Evolutionary conservation across 2,113 vertebrate genomes (phyloP).

Genomic region (Synchiropus splendidus): DNA sequence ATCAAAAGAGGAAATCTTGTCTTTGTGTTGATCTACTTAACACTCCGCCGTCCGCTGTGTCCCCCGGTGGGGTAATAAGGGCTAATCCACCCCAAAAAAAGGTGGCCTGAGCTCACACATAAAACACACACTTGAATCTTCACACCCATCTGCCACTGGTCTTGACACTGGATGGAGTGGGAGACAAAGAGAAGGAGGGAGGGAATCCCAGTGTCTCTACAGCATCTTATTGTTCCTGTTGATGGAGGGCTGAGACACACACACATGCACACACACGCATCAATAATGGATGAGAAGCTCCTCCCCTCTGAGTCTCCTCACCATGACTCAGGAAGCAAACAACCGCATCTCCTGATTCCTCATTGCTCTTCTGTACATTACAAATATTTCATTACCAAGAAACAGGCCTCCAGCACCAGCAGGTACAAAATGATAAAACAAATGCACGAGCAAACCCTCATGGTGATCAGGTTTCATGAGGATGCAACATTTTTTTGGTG

Average conservation of each 20-base stretch:
- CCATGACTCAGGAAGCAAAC: slow-evolving; percentile 40
- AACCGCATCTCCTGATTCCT: slow-evolving; percentile 8
- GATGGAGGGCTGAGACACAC: slow-evolving; percentile 9
- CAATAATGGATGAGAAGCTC: slow-evolving; percentile 49
- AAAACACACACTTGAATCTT: slow-evolving; percentile 17
- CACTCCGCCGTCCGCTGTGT: slow-evolving; percentile 10
- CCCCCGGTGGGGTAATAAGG: slow-evolving; percentile 65
- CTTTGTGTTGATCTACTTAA: slow-evolving; percentile 47
- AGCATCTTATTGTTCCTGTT: slow-evolving; percentile 31
- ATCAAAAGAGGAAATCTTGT: slow-evolving; percentile 40
- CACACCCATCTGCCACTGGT: slow-evolving; percentile 31
- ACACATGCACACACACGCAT: slow-evolving; percentile 14
- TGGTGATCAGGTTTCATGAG: no score
- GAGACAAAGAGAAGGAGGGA: slow-evolving; percentile 31
- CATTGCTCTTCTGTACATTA: not conserved
- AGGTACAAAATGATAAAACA: no score
- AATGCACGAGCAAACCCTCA: no score
- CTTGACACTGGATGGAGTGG: slow-evolving; percentile 14
- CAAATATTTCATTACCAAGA: not conserved
- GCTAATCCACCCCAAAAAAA: slow-evolving; percentile 31
- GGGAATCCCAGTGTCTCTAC: slow-evolving; percentile 41
- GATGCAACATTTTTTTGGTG: no score
- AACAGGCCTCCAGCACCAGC: no score
- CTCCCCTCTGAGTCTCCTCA: slow-evolving; percentile 20
- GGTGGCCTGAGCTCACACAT: no score